Evolutionary conservation across 2,797 vertebrate genomes (phyloP).

Genomic region (Lepus townsendii): DNA sequence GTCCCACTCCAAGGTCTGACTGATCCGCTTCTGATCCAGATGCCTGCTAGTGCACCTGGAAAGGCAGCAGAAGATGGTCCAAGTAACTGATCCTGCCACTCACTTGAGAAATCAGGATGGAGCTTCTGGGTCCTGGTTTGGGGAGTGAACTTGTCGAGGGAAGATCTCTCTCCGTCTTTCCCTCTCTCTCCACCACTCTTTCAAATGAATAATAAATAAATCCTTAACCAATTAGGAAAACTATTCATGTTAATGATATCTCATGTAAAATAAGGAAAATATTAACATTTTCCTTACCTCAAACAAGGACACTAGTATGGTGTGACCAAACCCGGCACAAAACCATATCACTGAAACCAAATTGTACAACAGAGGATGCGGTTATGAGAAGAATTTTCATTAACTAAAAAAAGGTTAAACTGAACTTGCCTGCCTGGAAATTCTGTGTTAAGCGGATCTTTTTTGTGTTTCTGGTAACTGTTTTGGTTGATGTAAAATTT

Average conservation of each 20-base stretch:
- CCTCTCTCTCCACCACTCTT: no score
- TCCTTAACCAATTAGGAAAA: background rate
- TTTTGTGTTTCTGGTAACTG: background rate
- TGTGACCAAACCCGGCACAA: background rate
- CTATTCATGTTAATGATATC: constrained; percentile 25
- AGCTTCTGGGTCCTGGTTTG: no score
- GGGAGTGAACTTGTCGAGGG: no score
- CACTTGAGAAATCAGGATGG: no score
- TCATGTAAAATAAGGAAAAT: constrained; percentile 30
- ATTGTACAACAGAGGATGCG: background rate
- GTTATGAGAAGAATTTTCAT: background rate
- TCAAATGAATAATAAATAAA: no score
- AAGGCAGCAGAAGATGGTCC: no score
- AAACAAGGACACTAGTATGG: background rate
- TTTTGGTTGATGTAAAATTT: background rate
- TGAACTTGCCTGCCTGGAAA: background rate
- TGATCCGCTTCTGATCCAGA: no score
- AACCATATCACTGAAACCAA: background rate
- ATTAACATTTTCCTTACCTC: constrained; percentile 32
- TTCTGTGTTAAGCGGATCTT: background rate
- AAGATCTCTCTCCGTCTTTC: no score
- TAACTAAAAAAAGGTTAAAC: background rate
- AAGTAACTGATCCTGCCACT: no score
- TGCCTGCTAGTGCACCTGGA: no score
- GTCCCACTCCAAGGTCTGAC: no score